Conservation (phyloP, 2,797 vertebrate genomes). For the Eupleurogrammus muticus region DNA sequence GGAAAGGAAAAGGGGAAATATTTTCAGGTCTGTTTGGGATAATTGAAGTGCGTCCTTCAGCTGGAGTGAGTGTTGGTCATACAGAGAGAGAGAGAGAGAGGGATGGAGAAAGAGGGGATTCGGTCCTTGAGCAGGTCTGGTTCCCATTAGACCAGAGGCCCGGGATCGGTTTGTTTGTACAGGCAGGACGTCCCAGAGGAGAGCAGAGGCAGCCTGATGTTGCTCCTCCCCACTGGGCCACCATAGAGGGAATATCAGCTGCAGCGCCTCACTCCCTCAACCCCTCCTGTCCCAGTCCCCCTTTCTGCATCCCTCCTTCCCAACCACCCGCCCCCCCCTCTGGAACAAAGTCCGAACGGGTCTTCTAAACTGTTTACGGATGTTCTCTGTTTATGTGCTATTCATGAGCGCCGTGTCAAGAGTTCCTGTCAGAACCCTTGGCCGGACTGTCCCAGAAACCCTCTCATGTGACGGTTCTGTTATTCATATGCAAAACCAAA, state of each 20-base stretch:
- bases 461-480: slow-evolving; percentile 55
- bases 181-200: slow-evolving; percentile 82
- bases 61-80: slow-evolving; percentile 72
- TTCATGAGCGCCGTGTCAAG: slow-evolving; percentile 63
- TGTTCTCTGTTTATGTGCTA: slow-evolving; percentile 78
- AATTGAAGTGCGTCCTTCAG: slow-evolving; percentile 84
- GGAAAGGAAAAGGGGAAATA: slow-evolving; percentile 61
- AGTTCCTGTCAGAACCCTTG: slow-evolving; percentile 59
- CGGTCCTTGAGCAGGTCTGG: slow-evolving; percentile 80
- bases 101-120: slow-evolving; percentile 55
- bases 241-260: slow-evolving; percentile 77
- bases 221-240: slow-evolving; percentile 73
- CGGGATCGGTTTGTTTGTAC: slow-evolving; percentile 82
- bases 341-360: slow-evolving; percentile 71
- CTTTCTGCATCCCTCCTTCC: slow-evolving; percentile 42
- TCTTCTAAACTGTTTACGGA: slow-evolving; percentile 79
- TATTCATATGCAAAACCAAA: slow-evolving; percentile 56
- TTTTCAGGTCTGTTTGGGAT: slow-evolving; percentile 87
- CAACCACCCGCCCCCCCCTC: slow-evolving; percentile 53
- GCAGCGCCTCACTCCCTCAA: slow-evolving; percentile 64
- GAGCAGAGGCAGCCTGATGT: slow-evolving; percentile 70
- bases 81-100: slow-evolving; percentile 31
- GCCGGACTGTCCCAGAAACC: slow-evolving; percentile 50
- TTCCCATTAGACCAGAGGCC: slow-evolving; percentile 86
- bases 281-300: slow-evolving; percentile 43